Conservation (phyloP, 2,113 vertebrate genomes). For the Micromys minutus region DNA sequence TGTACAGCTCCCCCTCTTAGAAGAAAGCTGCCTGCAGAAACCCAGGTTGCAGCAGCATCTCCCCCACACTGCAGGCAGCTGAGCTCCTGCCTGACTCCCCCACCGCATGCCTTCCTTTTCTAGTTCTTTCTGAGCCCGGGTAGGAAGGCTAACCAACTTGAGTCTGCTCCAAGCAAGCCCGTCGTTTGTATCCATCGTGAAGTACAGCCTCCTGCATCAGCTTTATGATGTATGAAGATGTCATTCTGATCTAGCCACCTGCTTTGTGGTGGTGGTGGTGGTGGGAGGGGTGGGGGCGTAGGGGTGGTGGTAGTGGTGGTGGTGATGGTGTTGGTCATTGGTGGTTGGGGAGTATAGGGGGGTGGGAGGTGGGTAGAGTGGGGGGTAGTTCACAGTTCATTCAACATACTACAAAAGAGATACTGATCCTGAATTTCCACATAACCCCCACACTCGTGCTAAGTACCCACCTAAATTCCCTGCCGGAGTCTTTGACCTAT, state of each 20-base stretch:
- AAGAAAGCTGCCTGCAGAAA: constrained; percentile 35
- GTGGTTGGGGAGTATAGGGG: too few relatives aligned
- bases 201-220: background rate
- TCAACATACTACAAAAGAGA: background rate
- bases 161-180: background rate
- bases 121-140: background rate
- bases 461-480: background rate
- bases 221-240: background rate
- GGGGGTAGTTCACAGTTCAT: background rate
- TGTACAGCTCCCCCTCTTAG: background rate
- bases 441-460: background rate
- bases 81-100: background rate
- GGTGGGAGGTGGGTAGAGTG: too few relatives aligned
- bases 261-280: background rate
- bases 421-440: background rate
- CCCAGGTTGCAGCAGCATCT: background rate
- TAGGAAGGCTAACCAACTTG: background rate
- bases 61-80: background rate
- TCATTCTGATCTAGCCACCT: background rate
- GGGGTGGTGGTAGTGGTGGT: too few relatives aligned
- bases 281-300: background rate
- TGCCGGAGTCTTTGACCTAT: background rate
- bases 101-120: background rate
- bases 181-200: background rate
- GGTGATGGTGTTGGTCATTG: background rate